A percentile compares a stretch with the other conserved stretches of the same genome.
phyloP scores from a whole-genome alignment of 2,888 invertebrate species.

The Acanthosepion esculentum region DNA sequence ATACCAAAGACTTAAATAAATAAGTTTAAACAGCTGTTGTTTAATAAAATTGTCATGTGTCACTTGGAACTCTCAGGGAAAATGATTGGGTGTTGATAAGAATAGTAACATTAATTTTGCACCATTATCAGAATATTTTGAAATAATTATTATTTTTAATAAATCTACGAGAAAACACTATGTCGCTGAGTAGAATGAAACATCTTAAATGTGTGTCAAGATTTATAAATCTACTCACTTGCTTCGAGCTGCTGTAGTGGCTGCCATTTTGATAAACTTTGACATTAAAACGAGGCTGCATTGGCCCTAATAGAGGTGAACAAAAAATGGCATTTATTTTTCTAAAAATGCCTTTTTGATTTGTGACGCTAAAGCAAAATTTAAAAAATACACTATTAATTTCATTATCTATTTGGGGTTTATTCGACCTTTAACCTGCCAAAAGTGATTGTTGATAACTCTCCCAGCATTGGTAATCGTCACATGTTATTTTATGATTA shows the following conservation, averaged over 20 bases:
- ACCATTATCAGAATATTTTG: background rate
- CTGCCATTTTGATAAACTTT: background rate
- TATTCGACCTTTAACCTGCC: background rate
- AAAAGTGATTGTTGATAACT: background rate
- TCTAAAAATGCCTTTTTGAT: background rate
- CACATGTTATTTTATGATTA: background rate
- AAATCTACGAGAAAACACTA: background rate
- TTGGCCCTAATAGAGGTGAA: background rate
- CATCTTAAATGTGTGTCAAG: background rate
- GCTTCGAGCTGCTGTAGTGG: background rate
- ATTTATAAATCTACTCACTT: background rate
- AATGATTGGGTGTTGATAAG: background rate
- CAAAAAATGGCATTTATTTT: background rate
- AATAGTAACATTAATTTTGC: background rate
- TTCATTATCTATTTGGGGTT: background rate
- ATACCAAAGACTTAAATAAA: background rate
- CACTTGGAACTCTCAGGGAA: too few species aligned
- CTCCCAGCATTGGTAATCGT: background rate
- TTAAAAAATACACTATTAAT: background rate
- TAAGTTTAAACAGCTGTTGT: background rate
- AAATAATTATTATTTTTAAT: background rate
- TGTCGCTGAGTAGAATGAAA: background rate
- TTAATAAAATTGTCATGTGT: background rate
- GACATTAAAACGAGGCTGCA: background rate
- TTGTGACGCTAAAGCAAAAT: background rate